Percentiles rank a stretch among this genome's conserved stretches.
Evolutionary conservation across 2,797 vertebrate genomes (phyloP).

Genomic region (Fratercula arctica): DNA sequence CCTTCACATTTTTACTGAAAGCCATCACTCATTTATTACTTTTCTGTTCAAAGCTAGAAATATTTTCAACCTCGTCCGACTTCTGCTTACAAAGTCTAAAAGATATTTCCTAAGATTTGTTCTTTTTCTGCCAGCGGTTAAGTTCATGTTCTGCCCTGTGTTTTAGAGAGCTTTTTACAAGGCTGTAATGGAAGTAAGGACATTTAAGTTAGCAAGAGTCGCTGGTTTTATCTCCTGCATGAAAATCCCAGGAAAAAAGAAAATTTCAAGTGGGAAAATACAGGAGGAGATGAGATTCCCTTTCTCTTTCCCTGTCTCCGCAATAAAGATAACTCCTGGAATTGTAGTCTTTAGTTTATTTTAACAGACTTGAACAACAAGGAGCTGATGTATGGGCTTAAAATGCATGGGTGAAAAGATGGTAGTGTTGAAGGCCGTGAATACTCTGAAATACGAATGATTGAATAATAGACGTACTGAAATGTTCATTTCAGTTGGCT

Average conservation of each 20-base stretch:
- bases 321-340: neutral
- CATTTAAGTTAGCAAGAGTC: neutral
- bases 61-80: neutral
- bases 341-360: neutral
- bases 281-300: neutral
- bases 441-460: neutral
- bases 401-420: neutral
- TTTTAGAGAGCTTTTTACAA: neutral
- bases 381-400: neutral
- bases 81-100: neutral
- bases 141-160: neutral
- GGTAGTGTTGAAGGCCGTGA: neutral
- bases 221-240: neutral
- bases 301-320: neutral
- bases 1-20: neutral
- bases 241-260: neutral
- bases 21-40: neutral
- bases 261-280: neutral
- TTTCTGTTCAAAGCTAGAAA: neutral
- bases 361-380: neutral
- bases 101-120: neutral
- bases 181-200: neutral
- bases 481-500: neutral
- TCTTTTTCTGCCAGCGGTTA: neutral
- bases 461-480: neutral